A percentile compares a stretch with the other conserved stretches of the same genome.
These are phyloP conservation scores for Eciton burchellii DNA, from an alignment of 1,140 invertebrate species.

Conservation along the genomic window DNA sequence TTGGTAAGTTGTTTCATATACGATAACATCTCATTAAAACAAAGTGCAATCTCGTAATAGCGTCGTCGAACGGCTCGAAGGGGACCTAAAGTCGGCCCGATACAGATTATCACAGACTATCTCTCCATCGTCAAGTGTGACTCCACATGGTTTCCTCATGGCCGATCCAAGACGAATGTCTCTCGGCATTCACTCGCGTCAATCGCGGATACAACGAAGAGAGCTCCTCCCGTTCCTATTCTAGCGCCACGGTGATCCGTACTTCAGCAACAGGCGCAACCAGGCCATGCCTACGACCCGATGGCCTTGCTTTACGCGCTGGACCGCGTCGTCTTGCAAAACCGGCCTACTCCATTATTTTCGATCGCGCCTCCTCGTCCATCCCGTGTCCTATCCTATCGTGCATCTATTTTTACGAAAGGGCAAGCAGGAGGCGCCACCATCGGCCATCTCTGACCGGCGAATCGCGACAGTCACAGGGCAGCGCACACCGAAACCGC, in stretches of 20 bases:
- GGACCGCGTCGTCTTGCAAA: slow-evolving; percentile 78
- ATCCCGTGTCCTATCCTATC: slow-evolving; percentile 29
- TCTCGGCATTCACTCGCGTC: slow-evolving; percentile 34
- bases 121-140: no score
- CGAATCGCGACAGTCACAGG: no score
- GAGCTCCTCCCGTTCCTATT: slow-evolving; percentile 31
- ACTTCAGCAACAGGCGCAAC: slow-evolving; percentile 59
- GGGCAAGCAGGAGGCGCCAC: neutral
- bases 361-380: slow-evolving; percentile 59
- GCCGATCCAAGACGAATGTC: slow-evolving; percentile 37
- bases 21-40: no score
- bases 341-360: slow-evolving; percentile 70
- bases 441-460: no score
- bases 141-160: no score
- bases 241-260: slow-evolving; percentile 33
- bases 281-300: slow-evolving; percentile 76
- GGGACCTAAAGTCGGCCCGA: no score
- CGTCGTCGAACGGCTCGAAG: no score
- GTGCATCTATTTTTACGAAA: slow-evolving; percentile 17
- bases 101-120: neutral
- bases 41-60: no score
- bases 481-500: no score
- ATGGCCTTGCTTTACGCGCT: slow-evolving; percentile 77
- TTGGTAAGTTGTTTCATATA: no score
- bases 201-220: slow-evolving; percentile 15